phyloP scores from a whole-genome alignment of 1,140 invertebrate species.

The Ptiloglossa arizonensis region DNA sequence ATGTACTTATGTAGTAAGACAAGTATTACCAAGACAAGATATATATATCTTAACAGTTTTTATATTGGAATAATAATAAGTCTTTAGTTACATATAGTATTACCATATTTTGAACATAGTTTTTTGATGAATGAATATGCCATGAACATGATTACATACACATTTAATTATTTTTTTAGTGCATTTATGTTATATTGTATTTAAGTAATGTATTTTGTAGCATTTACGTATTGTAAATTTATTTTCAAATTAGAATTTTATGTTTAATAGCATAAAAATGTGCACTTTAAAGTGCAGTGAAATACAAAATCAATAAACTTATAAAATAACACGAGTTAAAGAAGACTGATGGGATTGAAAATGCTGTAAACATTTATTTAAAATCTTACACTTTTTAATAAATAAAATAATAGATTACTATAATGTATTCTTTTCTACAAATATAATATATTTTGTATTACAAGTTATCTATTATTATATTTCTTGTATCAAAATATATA shows the following conservation, averaged over 20 bases:
- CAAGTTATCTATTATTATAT: slow-evolving; percentile 21
- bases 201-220: background rate
- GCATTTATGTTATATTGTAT: slow-evolving; percentile 3
- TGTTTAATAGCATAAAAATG: background rate
- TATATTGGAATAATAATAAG: background rate
- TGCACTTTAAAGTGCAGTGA: background rate
- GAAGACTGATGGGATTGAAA: slow-evolving; percentile 18
- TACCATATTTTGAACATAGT: background rate
- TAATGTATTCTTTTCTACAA: slow-evolving; percentile 18
- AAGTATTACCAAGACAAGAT: background rate
- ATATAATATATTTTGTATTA: slow-evolving; percentile 44
- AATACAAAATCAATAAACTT: background rate
- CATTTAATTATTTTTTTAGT: background rate
- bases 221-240: background rate
- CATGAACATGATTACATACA: background rate
- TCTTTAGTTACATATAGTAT: background rate
- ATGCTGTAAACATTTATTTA: slow-evolving; percentile 29
- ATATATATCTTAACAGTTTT: background rate
- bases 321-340: background rate
- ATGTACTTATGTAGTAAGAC: background rate
- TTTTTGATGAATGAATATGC: background rate
- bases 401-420: background rate
- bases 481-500: slow-evolving; percentile 19
- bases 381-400: background rate
- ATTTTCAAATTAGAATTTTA: background rate